Conservation (phyloP, 2,797 vertebrate species). For the Eleutherodactylus coqui region DNA sequence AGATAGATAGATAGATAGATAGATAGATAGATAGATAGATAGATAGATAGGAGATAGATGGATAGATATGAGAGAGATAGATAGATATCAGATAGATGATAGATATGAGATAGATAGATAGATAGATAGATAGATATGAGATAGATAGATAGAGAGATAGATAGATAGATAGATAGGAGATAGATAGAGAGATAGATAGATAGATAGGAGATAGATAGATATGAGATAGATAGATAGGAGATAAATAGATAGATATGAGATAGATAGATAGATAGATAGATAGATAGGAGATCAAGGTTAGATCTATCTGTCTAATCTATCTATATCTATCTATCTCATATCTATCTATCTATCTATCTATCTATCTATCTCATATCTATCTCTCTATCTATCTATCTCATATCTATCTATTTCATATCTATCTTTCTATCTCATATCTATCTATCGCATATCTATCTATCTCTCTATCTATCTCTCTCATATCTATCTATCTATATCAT, state of each 20-base stretch:
- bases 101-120: neutral
- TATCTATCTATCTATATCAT: too few species aligned
- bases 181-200: neutral
- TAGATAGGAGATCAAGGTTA: neutral
- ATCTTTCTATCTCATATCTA: neutral
- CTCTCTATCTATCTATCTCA: neutral
- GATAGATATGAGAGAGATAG: neutral
- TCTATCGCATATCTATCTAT: neutral
- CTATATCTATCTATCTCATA: too few species aligned
- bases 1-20: too few species aligned
- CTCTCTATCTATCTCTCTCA: neutral
- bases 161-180: neutral
- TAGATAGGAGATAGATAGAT: neutral
- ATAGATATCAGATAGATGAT: too few species aligned
- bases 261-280: neutral
- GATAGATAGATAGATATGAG: conserved; percentile 10
- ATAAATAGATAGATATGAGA: neutral
- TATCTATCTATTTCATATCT: neutral
- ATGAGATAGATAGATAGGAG: neutral
- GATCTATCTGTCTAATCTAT: neutral
- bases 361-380: neutral
- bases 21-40: neutral
- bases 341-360: neutral
- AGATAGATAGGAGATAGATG: neutral
- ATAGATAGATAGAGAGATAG: neutral